Evolutionary conservation across 2,797 vertebrate genomes (phyloP).

Genomic region (Enteromius viviparus): DNA sequence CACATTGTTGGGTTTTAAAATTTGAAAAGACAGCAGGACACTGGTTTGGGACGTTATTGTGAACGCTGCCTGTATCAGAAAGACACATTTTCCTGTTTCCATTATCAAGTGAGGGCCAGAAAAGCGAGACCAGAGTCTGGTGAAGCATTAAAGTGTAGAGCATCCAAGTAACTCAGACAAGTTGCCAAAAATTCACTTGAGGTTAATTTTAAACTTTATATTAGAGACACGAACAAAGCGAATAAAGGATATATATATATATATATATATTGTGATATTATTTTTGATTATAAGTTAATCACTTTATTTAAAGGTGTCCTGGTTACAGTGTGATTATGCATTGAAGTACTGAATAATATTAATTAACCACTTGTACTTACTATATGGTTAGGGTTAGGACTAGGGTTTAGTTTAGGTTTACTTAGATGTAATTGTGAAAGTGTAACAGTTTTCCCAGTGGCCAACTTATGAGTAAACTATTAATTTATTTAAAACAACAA

Average conservation of each 20-base stretch:
- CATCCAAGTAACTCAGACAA: not conserved
- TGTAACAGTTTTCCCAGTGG: too few relatives aligned
- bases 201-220: not conserved
- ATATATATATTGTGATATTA: too few relatives aligned
- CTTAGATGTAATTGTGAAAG: too few relatives aligned
- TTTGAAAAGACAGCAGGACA: slow-evolving; percentile 46
- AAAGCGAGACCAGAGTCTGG: slow-evolving; percentile 4
- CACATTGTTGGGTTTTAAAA: slow-evolving; percentile 49
- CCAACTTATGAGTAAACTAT: too few relatives aligned
- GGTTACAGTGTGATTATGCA: too few relatives aligned
- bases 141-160: not conserved
- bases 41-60: slow-evolving; percentile 35
- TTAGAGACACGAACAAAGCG: not conserved
- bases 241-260: not conserved
- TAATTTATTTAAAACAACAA: too few relatives aligned
- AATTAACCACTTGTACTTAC: too few relatives aligned
- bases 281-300: too few relatives aligned
- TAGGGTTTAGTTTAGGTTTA: too few relatives aligned
- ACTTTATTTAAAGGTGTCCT: too few relatives aligned
- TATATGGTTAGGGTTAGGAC: too few relatives aligned
- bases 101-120: slow-evolving; percentile 39
- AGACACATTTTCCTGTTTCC: slow-evolving; percentile 39
- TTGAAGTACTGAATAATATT: too few relatives aligned
- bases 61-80: slow-evolving; percentile 15
- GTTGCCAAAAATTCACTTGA: not conserved